A percentile compares a stretch with the other conserved stretches of the same genome.
Conservation (phyloP, 1,140 invertebrate species). For the Atta texana region DNA sequence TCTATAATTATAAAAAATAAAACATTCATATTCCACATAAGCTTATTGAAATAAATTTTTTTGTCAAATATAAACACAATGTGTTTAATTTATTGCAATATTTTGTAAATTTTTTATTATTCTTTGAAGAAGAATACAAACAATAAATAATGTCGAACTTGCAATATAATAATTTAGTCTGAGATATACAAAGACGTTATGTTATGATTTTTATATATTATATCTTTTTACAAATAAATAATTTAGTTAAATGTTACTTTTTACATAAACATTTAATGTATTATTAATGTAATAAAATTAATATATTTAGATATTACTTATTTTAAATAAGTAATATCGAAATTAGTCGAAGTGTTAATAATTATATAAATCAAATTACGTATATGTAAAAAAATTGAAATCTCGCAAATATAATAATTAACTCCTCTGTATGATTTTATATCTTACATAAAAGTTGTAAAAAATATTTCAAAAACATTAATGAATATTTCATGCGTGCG, state of each 20-base stretch:
- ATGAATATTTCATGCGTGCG: not conserved
- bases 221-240: not conserved
- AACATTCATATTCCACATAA: not conserved
- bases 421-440: not conserved
- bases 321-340: not conserved
- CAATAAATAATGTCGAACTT: not conserved
- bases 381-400: not conserved
- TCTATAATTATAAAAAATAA: not conserved
- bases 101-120: not conserved
- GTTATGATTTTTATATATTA: not conserved
- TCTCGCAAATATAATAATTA: not conserved
- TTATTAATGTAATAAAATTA: conserved; percentile 14
- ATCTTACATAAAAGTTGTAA: not conserved
- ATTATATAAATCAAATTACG: not conserved
- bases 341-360: not conserved
- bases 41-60: not conserved
- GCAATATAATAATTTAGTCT: not conserved
- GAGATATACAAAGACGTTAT: not conserved
- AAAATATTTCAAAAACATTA: conserved; percentile 16
- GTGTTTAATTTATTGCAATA: not conserved
- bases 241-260: not conserved
- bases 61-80: not conserved
- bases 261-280: not conserved
- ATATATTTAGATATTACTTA: not conserved
- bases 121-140: not conserved